phyloP scores from a whole-genome alignment of 2,888 invertebrate species.

The Tachina fera region DNA sequence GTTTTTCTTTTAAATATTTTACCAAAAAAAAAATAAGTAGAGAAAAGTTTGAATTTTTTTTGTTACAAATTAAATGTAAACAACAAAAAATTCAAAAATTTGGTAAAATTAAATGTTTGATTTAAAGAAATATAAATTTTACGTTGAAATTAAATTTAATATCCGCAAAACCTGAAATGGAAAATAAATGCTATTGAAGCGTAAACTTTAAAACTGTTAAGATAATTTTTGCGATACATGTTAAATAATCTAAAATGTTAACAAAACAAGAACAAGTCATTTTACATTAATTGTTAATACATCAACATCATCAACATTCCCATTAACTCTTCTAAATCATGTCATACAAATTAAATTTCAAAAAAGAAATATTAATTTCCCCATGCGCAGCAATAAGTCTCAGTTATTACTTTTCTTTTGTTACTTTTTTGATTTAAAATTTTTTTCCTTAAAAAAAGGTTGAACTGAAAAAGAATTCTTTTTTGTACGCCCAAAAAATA shows the following conservation, averaged over 20 bases:
- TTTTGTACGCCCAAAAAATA: background rate
- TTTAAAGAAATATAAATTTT: no score
- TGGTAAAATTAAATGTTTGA: no score
- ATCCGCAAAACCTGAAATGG: constrained; percentile 15
- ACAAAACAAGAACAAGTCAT: no score
- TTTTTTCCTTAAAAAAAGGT: background rate
- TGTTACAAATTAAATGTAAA: no score
- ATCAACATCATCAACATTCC: background rate
- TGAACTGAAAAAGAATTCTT: background rate
- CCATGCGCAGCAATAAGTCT: background rate
- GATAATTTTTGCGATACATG: background rate
- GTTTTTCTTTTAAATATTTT: background rate
- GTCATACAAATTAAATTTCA: background rate
- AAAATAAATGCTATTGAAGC: constrained; percentile 24
- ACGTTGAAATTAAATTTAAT: background rate
- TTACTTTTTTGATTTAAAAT: background rate
- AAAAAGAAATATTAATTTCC: background rate
- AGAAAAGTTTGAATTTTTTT: background rate
- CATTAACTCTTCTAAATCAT: background rate
- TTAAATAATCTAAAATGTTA: background rate
- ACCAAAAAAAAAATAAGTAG: constrained; percentile 21
- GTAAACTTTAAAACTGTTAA: constrained; percentile 13
- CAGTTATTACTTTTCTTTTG: background rate
- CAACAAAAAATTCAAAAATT: no score
- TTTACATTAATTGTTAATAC: background rate